Evolutionary conservation across 2,888 invertebrate species (phyloP).

Genomic region (Nephrotoma flavescens): DNA sequence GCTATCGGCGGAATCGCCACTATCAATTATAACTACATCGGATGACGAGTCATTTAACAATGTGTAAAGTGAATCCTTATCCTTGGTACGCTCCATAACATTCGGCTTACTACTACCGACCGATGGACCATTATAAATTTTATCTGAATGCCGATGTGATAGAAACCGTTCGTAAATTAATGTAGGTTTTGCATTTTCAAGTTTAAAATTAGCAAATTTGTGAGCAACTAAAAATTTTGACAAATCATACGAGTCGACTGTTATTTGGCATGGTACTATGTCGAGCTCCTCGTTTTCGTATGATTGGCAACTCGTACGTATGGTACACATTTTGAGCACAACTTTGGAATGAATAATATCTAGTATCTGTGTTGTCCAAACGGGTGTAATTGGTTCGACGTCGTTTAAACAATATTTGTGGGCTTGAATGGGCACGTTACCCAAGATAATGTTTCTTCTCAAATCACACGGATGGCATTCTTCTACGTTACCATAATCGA

Average conservation of each 20-base stretch:
- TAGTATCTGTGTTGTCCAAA: constrained; percentile 32
- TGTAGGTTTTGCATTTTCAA: background rate
- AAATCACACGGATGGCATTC: constrained; percentile 39
- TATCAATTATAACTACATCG: background rate
- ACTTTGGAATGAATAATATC: constrained; percentile 41
- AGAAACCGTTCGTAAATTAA: background rate
- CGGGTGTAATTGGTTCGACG: constrained; percentile 32
- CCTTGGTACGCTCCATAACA: background rate
- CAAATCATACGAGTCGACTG: constrained; percentile 31
- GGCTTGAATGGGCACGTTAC: constrained; percentile 51
- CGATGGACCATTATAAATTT: background rate
- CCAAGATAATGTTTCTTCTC: constrained; percentile 44
- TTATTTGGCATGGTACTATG: constrained; percentile 28
- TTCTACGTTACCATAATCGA: constrained; percentile 76
- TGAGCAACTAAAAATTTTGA: background rate
- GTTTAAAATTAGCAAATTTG: background rate
- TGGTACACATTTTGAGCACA: constrained; percentile 40
- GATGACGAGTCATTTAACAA: background rate
- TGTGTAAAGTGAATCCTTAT: background rate
- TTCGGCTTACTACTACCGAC: background rate
- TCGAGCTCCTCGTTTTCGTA: constrained; percentile 16
- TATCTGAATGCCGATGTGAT: background rate
- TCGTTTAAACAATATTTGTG: constrained; percentile 42
- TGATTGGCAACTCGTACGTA: constrained; percentile 33
- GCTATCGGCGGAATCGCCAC: background rate